A percentile compares a stretch with the other conserved stretches of the same genome.
Conservation (phyloP, 2,888 invertebrate genomes). For the Drosophila helvetica region DNA sequence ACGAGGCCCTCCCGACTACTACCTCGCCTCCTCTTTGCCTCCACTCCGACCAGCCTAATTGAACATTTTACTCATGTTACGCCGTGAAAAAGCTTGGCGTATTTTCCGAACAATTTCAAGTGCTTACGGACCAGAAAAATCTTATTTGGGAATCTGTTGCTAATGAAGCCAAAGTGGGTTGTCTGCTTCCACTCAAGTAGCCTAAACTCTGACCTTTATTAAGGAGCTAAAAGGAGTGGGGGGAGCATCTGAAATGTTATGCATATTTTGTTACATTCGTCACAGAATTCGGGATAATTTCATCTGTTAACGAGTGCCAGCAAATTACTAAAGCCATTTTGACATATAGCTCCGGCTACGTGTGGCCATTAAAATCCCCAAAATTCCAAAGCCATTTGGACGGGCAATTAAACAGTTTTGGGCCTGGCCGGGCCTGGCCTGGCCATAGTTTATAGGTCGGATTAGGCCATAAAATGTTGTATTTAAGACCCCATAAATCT, state of each 20-base stretch:
- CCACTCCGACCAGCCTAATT: constrained; percentile 52
- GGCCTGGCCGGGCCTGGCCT: background rate
- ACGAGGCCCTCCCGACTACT: constrained; percentile 17
- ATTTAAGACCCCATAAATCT: constrained; percentile 67
- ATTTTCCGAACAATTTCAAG: constrained; percentile 68
- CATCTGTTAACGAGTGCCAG: constrained; percentile 45
- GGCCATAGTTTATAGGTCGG: constrained; percentile 43
- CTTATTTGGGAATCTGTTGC: constrained; percentile 34
- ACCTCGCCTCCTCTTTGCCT: too few species aligned
- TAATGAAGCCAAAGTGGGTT: constrained; percentile 57
- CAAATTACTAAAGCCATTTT: constrained; percentile 61
- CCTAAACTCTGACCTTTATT: constrained; percentile 54
- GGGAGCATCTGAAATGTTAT: constrained; percentile 19
- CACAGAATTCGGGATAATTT: constrained; percentile 38
- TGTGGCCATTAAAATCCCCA: constrained; percentile 56
- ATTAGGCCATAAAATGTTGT: constrained; percentile 58
- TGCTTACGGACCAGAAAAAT: constrained; percentile 45
- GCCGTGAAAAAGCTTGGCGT: constrained; percentile 28
- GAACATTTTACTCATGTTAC: constrained; percentile 66
- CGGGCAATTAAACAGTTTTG: constrained; percentile 67
- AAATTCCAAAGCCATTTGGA: constrained; percentile 53
- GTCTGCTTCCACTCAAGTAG: constrained; percentile 10
- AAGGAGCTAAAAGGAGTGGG: background rate
- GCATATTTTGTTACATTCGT: constrained; percentile 36
- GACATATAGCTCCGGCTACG: constrained; percentile 31